phyloP scores from a whole-genome alignment of 2,797 vertebrate genomes.

The Erithacus rubecula region DNA sequence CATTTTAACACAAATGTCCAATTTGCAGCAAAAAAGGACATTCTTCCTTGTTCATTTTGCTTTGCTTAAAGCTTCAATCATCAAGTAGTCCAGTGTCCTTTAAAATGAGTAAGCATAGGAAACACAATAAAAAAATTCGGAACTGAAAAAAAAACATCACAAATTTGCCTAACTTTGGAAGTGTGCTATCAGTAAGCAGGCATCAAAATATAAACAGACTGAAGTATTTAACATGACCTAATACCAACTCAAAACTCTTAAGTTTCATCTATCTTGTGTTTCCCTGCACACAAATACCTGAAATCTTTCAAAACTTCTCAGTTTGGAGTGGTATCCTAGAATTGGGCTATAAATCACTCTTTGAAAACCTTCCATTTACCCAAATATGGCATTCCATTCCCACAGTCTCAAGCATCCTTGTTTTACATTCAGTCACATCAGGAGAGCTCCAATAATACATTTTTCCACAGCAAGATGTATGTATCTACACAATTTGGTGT shows the following conservation, averaged over 20 bases:
- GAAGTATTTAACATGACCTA: neutral
- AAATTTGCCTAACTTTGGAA: neutral
- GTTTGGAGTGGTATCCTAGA: neutral
- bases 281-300: fast-evolving
- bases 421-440: neutral
- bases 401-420: neutral
- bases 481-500: neutral
- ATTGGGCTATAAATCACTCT: neutral
- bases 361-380: neutral
- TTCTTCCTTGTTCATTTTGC: neutral
- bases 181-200: neutral
- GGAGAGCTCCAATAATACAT: neutral
- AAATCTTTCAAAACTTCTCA: neutral
- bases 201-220: neutral
- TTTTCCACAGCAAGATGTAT: neutral
- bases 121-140: neutral
- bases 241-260: neutral
- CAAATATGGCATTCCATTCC: neutral
- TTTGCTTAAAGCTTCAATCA: neutral
- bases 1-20: neutral
- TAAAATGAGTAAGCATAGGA: neutral
- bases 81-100: neutral
- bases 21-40: neutral
- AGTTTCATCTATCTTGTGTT: neutral
- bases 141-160: neutral